A percentile compares a stretch with the other conserved stretches of the same genome.
These are phyloP conservation scores for Lysiphlebus fabarum DNA, from an alignment of 1,140 invertebrate genomes.

Conservation along the genomic window DNA sequence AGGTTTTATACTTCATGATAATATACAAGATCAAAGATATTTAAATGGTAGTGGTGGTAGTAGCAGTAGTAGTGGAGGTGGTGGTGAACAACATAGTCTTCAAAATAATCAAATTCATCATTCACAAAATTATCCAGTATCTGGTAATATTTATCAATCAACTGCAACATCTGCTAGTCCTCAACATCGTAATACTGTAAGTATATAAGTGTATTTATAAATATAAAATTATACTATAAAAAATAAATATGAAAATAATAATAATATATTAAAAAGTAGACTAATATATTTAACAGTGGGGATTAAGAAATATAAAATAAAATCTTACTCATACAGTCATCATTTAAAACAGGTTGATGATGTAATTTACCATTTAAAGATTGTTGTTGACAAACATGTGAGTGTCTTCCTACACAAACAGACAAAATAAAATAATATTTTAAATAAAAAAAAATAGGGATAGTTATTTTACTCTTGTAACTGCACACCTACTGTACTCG, in stretches of 20 bases:
- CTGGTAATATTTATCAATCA: conserved; percentile 52
- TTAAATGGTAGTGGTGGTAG: conserved; percentile 43
- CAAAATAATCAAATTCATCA: conserved; percentile 54
- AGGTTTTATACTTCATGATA: conserved; percentile 52
- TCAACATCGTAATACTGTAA: conserved; percentile 53
- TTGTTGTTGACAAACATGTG: conserved; percentile 41
- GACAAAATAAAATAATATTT: not conserved
- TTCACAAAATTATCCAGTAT: conserved; percentile 45
- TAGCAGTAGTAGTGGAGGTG: no score
- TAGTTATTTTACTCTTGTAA: conserved; percentile 5
- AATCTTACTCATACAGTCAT: conserved; percentile 13
- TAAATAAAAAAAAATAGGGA: conserved; percentile 10
- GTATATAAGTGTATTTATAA: no score
- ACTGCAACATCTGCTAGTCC: conserved; percentile 52
- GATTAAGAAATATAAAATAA: no score
- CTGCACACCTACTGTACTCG: conserved; percentile 27
- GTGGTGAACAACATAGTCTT: conserved; percentile 53
- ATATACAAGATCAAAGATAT: conserved; percentile 50
- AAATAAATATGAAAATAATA: no score
- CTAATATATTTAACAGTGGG: no score
- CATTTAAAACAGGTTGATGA: conserved; percentile 50
- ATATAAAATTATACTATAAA: no score
- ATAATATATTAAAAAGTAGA: no score
- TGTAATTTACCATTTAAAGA: conserved; percentile 50
- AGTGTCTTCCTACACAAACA: conserved; percentile 35